These are phyloP conservation scores for Heliothis peltigera DNA, from an alignment of 2,888 invertebrate species.

Conservation along the genomic window DNA sequence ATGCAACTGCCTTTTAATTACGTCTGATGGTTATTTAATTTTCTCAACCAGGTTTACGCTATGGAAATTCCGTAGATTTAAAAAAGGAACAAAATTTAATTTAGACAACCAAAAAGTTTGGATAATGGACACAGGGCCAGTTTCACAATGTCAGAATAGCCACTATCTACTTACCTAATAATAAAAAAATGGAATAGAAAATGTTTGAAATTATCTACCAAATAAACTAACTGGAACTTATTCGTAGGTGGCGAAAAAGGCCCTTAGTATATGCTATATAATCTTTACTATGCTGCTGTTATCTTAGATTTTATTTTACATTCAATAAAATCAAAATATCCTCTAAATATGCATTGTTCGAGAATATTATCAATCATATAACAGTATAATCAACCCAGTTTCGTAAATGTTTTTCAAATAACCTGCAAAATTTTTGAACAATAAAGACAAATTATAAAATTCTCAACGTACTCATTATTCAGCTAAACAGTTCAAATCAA, in stretches of 20 bases:
- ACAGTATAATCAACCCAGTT: neutral
- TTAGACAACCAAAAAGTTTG: neutral
- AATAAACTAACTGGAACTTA: too few species aligned
- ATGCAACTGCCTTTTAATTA: conserved; percentile 24
- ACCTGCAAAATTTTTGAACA: conserved; percentile 15
- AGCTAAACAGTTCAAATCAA: conserved; percentile 18
- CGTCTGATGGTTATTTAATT: conserved; percentile 13
- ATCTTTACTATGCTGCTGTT: neutral
- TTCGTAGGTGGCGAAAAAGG: too few species aligned
- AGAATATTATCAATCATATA: neutral
- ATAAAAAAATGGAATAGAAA: too few species aligned
- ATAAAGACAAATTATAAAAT: conserved; percentile 6
- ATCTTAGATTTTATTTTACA: neutral
- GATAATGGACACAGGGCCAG: too few species aligned
- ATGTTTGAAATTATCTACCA: too few species aligned
- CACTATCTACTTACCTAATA: too few species aligned
- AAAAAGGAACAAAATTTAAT: neutral
- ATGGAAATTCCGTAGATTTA: conserved; percentile 11
- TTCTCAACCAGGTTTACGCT: neutral
- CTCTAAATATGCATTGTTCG: conserved; percentile 11
- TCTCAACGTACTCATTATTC: conserved; percentile 9
- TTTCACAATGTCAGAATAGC: too few species aligned
- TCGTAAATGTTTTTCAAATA: conserved; percentile 13
- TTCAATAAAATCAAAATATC: conserved; percentile 16
- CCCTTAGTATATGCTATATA: neutral